Evolutionary conservation across 2,797 vertebrate species (phyloP), one percentile per base, ranked within the genome.

Genomic region (Taeniopygia guttata): DNA sequence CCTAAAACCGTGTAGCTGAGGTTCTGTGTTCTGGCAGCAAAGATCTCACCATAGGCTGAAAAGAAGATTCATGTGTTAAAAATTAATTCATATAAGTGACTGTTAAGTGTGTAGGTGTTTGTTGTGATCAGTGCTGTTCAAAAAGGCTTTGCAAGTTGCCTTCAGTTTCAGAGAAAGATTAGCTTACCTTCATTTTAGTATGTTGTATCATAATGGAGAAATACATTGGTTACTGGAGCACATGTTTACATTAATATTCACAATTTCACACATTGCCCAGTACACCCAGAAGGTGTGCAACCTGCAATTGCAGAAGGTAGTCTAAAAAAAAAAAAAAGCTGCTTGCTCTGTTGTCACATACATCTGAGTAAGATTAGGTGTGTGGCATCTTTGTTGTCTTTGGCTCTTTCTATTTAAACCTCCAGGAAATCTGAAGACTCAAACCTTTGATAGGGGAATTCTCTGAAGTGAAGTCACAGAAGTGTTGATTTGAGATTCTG

Each of bases 91-190:
- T 32, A 2, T 11, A n/a, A 36, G 38, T 19, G 29, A 36, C 27
- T 72, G 18, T 29, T 36, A 36, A 46, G 45, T 13, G 19, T 0
- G 2, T 67, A 26, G 66, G 77, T 0, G 0, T 62, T 72, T 3
- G 3, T 10, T 60, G 52, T 68, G 48, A 52, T 63, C 16, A 3
- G 14, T 77, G 80, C 51, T 72, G 19, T 62, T 70, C 43, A n/a
- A 25, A 81, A 92, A 52, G 29, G 25, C 43, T 87, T 80, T 84
- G 48, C 48, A 77, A 64, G 40, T 49, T 74, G 43, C 27, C 64
- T 89, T 80, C 9, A 16, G 32, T 64, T 84, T 51, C 67, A 51
- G 46, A 52, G 67, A 43, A 64, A 49, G 34, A 43, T 51, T 40
- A 40, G 36, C 25, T 70, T 9, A 38, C 36, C 18, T 69, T 77